Evolutionary conservation across 1,140 invertebrate species (phyloP).

Genomic region (Piezodorus guildinii): DNA sequence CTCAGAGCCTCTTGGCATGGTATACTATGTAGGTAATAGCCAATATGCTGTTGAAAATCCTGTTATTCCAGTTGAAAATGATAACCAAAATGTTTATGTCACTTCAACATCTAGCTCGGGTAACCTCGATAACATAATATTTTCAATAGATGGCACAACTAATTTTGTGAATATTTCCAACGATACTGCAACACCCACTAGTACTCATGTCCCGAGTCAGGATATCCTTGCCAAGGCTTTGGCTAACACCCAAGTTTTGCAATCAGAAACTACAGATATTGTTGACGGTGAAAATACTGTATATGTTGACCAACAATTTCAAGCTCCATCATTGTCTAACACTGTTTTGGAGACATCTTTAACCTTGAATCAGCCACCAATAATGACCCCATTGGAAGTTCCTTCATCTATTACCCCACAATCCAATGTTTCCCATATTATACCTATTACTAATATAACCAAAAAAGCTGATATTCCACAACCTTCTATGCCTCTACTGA

Average conservation of each 20-base stretch:
- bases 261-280: constrained; percentile 40
- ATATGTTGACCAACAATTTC: constrained; percentile 18
- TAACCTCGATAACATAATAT: constrained; percentile 36
- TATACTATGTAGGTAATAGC: no score
- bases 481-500: neutral
- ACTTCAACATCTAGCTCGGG: constrained; percentile 26
- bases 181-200: constrained; percentile 15
- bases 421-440: neutral
- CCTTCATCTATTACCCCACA: constrained; percentile 35
- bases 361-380: constrained; percentile 58
- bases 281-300: constrained; percentile 28
- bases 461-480: neutral
- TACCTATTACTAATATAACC: neutral
- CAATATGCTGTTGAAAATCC: no score
- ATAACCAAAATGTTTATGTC: constrained; percentile 18
- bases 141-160: constrained; percentile 36
- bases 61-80: no score
- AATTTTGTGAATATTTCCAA: constrained; percentile 26
- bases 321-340: constrained; percentile 36
- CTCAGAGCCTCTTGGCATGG: no score
- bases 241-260: constrained; percentile 60
- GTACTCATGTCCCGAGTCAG: constrained; percentile 36
- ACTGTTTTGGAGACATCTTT: constrained; percentile 57
- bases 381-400: constrained; percentile 65
- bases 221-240: constrained; percentile 64